These are phyloP conservation scores for Gobio occitaniae DNA, from an alignment of 2,797 vertebrate genomes.

Conservation along the genomic window DNA sequence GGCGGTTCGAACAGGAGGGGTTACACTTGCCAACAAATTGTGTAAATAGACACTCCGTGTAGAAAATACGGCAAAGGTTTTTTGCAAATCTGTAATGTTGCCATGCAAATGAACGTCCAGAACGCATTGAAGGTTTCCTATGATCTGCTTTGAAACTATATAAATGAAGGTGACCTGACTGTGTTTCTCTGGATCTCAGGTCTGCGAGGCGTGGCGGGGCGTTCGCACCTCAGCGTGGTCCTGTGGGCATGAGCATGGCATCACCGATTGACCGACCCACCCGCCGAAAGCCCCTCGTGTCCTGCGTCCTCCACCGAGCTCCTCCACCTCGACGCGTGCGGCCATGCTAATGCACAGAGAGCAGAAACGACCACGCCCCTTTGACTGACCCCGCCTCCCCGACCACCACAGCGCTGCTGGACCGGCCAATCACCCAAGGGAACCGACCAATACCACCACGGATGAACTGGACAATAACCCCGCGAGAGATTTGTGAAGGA, in stretches of 20 bases:
- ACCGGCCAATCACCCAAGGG: constrained; percentile 92
- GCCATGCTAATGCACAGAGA: constrained; percentile 97
- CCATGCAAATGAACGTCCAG: no score
- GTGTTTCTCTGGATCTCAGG: constrained; percentile 76
- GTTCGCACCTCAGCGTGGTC: constrained; percentile 97
- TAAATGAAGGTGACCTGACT: background rate
- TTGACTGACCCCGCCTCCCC: constrained; percentile 81
- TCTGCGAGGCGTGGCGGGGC: constrained; percentile 97
- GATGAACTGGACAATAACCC: constrained; percentile 67
- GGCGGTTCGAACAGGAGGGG: no score
- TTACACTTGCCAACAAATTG: no score
- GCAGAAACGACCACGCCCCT: constrained; percentile 92
- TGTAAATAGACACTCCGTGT: no score
- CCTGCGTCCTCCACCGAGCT: constrained; percentile 89
- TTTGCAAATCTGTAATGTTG: no score
- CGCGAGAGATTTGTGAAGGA: constrained; percentile 85
- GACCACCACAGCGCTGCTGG: constrained; percentile 91
- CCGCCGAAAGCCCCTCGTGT: constrained; percentile 91
- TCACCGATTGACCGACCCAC: constrained; percentile 80
- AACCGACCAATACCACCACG: constrained; percentile 85
- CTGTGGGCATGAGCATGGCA: constrained; percentile 98
- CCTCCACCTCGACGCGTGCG: constrained; percentile 86
- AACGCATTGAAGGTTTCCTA: no score
- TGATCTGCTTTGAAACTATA: no score
- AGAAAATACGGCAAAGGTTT: no score